phyloP scores from a whole-genome alignment of 2,113 vertebrate genomes.

The Syrmaticus mikado region DNA sequence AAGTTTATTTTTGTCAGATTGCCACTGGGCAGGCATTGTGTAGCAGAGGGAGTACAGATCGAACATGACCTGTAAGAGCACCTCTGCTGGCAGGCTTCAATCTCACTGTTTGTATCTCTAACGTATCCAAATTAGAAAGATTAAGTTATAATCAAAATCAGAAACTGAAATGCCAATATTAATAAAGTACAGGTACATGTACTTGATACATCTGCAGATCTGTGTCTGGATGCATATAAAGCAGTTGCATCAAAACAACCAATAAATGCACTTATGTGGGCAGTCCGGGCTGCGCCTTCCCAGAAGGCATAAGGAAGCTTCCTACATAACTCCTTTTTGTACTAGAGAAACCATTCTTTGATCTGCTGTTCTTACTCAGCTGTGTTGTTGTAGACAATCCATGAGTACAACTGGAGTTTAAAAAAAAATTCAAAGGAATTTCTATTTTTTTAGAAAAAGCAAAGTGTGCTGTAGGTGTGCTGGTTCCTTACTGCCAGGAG shows the following conservation, averaged over 20 bases:
- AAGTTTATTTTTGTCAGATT: conserved; percentile 39
- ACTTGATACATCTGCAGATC: background rate
- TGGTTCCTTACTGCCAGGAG: background rate
- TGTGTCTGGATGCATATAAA: background rate
- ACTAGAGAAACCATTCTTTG: background rate
- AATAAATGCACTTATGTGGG: background rate
- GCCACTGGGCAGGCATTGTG: background rate
- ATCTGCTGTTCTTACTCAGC: background rate
- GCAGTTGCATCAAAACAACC: background rate
- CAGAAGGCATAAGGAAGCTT: background rate
- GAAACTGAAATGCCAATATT: background rate
- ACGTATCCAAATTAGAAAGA: background rate
- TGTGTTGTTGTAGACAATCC: conserved; percentile 52
- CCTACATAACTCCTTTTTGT: background rate
- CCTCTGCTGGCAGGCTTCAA: background rate
- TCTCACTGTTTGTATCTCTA: background rate
- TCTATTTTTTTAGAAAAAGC: background rate
- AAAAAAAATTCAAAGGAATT: background rate
- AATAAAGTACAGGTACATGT: background rate
- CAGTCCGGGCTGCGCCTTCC: background rate
- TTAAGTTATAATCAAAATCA: background rate
- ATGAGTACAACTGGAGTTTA: background rate
- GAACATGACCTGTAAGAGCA: background rate
- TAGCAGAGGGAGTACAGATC: background rate
- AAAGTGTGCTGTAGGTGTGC: conserved; percentile 58